These are phyloP conservation scores for Tromatobia lineatoria DNA, from an alignment of 2,888 invertebrate species.

Conservation along the genomic window DNA sequence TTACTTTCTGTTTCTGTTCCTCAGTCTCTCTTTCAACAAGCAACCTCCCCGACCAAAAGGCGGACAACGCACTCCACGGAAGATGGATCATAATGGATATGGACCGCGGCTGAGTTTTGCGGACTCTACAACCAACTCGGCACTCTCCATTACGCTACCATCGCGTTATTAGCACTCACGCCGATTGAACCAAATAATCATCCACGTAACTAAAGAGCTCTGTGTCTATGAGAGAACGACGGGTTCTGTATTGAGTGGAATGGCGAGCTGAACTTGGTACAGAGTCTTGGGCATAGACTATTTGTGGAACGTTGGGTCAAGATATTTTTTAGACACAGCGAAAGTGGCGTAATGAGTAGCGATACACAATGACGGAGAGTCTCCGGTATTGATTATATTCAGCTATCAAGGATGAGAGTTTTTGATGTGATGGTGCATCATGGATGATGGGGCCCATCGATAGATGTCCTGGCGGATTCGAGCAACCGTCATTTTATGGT, in stretches of 20 bases:
- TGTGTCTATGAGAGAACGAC: conserved; percentile 62
- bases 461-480: no score
- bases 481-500: no score
- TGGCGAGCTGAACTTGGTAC: conserved; percentile 1
- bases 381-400: background rate
- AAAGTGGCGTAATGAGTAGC: background rate
- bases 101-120: conserved; percentile 57
- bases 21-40: conserved; percentile 16
- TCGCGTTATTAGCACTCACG: conserved; percentile 80
- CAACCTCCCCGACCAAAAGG: conserved; percentile 13
- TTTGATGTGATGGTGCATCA: no score
- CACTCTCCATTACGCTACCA: conserved; percentile 64
- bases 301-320: conserved; percentile 20
- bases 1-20: conserved; percentile 3
- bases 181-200: conserved; percentile 79
- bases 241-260: conserved; percentile 50
- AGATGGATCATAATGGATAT: conserved; percentile 67
- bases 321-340: conserved; percentile 5
- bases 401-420: background rate
- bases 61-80: conserved; percentile 45
- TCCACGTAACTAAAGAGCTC: conserved; percentile 57
- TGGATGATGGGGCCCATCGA: no score
- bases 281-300: conserved; percentile 23
- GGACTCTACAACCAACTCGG: conserved; percentile 52
- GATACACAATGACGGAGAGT: background rate